A percentile compares a stretch with the other conserved stretches of the same genome.
Conservation (phyloP, 1,140 invertebrate genomes). For the Trachelipus rathkii region DNA sequence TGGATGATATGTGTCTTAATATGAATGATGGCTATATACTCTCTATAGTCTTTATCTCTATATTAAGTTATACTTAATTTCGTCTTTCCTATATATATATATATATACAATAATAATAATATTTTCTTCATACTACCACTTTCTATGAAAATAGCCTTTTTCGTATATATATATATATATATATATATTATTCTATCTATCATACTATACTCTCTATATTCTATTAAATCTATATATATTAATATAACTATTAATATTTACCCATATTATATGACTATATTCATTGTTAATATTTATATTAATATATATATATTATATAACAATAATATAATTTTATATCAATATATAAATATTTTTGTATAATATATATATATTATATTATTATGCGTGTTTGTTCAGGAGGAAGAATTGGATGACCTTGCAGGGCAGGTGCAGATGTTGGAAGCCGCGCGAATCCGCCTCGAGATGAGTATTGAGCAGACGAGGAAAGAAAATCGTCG, state of each 20-base stretch:
- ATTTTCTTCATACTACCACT: too few relatives aligned
- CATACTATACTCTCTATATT: too few relatives aligned
- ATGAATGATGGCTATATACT: too few relatives aligned
- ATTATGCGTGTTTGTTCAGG: slow-evolving; percentile 50
- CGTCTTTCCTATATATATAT: background rate
- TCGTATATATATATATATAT: slow-evolving; percentile 10
- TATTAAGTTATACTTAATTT: too few relatives aligned
- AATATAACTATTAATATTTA: too few relatives aligned
- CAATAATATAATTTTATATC: background rate
- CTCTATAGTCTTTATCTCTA: too few relatives aligned
- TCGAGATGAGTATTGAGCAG: slow-evolving; percentile 90
- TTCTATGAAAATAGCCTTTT: too few relatives aligned
- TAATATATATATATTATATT: background rate
- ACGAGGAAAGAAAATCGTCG: slow-evolving; percentile 80
- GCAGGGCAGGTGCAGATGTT: slow-evolving; percentile 73
- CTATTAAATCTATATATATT: too few relatives aligned
- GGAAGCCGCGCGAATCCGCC: slow-evolving; percentile 78
- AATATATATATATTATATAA: background rate
- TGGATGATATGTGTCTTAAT: too few relatives aligned
- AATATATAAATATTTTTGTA: background rate
- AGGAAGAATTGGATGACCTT: slow-evolving; percentile 90
- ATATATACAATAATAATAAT: too few relatives aligned
- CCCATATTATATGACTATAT: background rate
- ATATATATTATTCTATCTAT: background rate
- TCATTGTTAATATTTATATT: background rate